Conservation (phyloP, 2,113 vertebrate genomes). For the Perognathus longimembris region DNA sequence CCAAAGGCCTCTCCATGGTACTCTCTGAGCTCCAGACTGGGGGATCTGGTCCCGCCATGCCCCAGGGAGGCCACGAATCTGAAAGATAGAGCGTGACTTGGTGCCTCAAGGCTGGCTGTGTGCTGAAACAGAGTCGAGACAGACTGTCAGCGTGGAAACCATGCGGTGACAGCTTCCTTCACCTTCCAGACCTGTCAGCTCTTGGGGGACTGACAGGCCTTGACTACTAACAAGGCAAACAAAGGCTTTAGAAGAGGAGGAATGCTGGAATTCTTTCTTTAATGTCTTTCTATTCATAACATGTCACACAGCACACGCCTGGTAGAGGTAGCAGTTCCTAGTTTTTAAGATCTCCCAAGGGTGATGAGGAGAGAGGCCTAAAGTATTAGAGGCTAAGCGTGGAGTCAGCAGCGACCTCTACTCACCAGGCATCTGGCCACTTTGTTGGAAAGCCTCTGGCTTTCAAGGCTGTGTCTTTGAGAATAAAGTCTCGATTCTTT, state of each 20-base stretch:
- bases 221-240: conserved; percentile 88
- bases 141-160: conserved; percentile 85
- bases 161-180: conserved; percentile 87
- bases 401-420: neutral
- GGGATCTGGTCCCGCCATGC: conserved; percentile 1
- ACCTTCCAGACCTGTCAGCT: conserved; percentile 81
- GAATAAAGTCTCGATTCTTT: neutral
- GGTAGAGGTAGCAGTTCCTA: conserved; percentile 71
- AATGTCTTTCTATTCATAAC: conserved; percentile 86
- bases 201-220: conserved; percentile 82
- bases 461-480: neutral
- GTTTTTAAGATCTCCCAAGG: conserved; percentile 76
- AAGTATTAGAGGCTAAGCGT: neutral
- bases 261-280: conserved; percentile 87
- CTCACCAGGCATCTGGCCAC: neutral
- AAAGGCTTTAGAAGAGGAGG: conserved; percentile 85
- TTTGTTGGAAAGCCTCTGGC: neutral
- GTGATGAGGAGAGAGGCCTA: conserved; percentile 38
- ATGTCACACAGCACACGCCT: conserved; percentile 81
- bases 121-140: conserved; percentile 82
- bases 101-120: conserved; percentile 82
- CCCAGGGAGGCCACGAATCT: conserved; percentile 78
- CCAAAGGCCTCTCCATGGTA: conserved; percentile 8
- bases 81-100: conserved; percentile 84
- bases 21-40: conserved; percentile 65